These are phyloP conservation scores for Onthophagus taurus DNA, from an alignment of 1,140 invertebrate species.

Conservation along the genomic window DNA sequence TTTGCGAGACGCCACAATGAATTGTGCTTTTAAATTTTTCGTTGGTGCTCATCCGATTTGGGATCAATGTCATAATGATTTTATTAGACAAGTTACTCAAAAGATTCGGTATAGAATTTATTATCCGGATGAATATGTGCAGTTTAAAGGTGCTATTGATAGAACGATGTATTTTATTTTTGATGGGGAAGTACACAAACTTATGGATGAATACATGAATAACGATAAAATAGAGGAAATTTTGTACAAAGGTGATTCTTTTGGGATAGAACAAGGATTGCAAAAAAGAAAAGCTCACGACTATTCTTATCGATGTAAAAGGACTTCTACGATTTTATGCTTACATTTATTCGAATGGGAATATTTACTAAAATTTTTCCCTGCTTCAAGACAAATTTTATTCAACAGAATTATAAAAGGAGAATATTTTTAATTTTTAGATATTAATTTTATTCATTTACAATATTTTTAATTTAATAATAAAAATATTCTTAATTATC, in stretches of 20 bases:
- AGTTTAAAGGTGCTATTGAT: slow-evolving; percentile 8
- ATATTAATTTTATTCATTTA: too few species aligned
- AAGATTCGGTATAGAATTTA: background rate
- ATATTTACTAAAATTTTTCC: slow-evolving; percentile 4
- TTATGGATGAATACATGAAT: slow-evolving; percentile 3
- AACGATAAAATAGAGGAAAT: slow-evolving; percentile 3
- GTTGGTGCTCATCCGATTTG: slow-evolving; percentile 5
- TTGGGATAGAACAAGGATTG: slow-evolving; percentile 7
- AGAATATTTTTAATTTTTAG: too few species aligned
- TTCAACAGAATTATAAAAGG: too few species aligned
- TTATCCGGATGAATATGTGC: slow-evolving; percentile 6
- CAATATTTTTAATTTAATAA: too few species aligned
- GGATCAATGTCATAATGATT: slow-evolving; percentile 8
- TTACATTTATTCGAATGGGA: slow-evolving; percentile 5
- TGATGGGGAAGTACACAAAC: background rate
- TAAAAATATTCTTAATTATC: too few species aligned
- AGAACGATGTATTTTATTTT: slow-evolving; percentile 12
- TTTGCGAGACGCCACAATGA: slow-evolving; percentile 1
- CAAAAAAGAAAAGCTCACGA: slow-evolving; percentile 4
- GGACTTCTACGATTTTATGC: background rate
- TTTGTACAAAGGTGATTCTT: background rate
- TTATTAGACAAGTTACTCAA: slow-evolving; percentile 4
- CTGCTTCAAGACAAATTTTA: slow-evolving; percentile 3
- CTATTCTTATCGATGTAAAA: slow-evolving; percentile 2
- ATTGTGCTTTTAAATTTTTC: slow-evolving; percentile 1